A percentile compares a stretch with the other conserved stretches of the same genome.
Evolutionary conservation across 2,113 vertebrate genomes (phyloP).

Genomic region (Motacilla tschutschensis): DNA sequence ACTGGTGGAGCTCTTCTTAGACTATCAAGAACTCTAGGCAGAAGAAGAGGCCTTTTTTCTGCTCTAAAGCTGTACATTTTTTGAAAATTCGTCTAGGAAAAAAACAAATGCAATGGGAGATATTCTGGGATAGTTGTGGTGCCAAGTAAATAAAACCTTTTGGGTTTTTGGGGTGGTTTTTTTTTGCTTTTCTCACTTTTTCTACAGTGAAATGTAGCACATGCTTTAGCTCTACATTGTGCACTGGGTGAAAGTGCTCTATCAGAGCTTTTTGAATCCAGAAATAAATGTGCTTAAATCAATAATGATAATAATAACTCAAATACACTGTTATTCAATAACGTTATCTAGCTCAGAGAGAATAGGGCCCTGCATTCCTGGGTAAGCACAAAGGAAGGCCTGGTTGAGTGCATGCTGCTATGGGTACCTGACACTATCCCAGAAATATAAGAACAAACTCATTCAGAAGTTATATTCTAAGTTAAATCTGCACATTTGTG

Average conservation of each 20-base stretch:
- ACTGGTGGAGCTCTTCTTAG: background rate
- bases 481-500: background rate
- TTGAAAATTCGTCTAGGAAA: background rate
- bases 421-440: background rate
- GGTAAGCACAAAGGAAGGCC: background rate
- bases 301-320: background rate
- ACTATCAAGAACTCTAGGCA: background rate
- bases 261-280: background rate
- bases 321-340: background rate
- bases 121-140: background rate
- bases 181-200: fast-evolving
- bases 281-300: conserved; percentile 16
- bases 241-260: background rate
- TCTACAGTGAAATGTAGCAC: background rate
- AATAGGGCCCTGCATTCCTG: background rate
- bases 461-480: background rate
- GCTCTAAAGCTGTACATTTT: background rate
- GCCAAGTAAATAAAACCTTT: background rate
- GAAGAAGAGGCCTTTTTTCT: background rate
- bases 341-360: background rate
- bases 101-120: background rate
- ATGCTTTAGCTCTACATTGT: background rate
- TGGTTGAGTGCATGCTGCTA: background rate
- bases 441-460: background rate
- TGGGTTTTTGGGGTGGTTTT: background rate